Conservation (phyloP, 2,888 invertebrate genomes). For the Esperia sulphurella region DNA sequence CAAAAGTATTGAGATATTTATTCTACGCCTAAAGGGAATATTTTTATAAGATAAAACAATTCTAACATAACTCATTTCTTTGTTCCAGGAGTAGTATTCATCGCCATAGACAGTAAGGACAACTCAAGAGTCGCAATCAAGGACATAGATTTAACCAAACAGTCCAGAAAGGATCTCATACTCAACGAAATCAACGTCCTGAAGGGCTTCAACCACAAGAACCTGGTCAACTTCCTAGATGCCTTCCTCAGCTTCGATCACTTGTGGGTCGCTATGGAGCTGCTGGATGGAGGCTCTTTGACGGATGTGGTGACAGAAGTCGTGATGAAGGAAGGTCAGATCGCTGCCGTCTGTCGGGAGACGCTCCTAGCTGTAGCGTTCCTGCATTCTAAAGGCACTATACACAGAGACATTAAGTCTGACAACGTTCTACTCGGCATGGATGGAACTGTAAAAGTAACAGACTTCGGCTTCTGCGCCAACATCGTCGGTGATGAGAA, state of each 20-base stretch:
- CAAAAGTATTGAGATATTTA: too few relatives aligned
- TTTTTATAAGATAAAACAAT: too few relatives aligned
- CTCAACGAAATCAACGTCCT: constrained; percentile 96
- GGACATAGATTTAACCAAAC: constrained; percentile 96
- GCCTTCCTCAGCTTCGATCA: constrained; percentile 95
- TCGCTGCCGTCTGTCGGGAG: constrained; percentile 96
- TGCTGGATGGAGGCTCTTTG: constrained; percentile 95
- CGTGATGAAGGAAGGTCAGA: constrained; percentile 97
- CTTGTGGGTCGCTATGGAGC: constrained; percentile 98
- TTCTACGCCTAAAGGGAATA: too few relatives aligned
- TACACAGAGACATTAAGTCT: constrained; percentile 98
- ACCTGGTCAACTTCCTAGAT: constrained; percentile 96
- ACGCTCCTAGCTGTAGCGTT: constrained; percentile 91
- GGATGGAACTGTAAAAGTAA: constrained; percentile 94
- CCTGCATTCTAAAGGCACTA: constrained; percentile 92
- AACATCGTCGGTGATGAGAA: constrained; percentile 97
- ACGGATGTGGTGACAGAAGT: constrained; percentile 99
- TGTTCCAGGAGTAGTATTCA: constrained; percentile 89
- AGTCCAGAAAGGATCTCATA: constrained; percentile 96
- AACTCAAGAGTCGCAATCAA: constrained; percentile 94
- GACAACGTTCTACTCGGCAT: constrained; percentile 96
- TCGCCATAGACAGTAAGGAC: constrained; percentile 88
- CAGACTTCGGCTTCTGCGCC: constrained; percentile 99
- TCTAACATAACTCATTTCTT: constrained; percentile 7
- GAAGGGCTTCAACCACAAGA: constrained; percentile 94